Evolutionary conservation across 2,113 vertebrate species (phyloP).

Genomic region (Notothenia rossii): DNA sequence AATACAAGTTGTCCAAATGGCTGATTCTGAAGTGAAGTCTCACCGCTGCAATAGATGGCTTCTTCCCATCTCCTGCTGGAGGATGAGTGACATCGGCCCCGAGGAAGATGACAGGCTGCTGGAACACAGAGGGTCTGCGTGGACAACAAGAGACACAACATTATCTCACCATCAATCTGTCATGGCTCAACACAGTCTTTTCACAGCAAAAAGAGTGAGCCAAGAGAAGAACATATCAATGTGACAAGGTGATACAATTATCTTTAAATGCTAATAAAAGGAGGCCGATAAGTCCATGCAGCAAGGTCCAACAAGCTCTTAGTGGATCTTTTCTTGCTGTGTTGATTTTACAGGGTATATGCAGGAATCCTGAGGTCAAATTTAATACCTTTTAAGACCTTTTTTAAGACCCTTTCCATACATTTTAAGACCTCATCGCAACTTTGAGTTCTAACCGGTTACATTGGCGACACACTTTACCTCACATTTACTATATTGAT

Average conservation of each 20-base stretch:
- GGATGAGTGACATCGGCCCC: conserved; percentile 98
- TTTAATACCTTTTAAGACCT: too few species aligned
- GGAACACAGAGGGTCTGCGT: conserved; percentile 94
- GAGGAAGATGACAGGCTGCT: conserved; percentile 98
- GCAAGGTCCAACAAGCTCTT: not conserved
- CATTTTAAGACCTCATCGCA: too few species aligned
- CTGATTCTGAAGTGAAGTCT: conserved; percentile 66
- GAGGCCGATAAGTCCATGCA: not conserved
- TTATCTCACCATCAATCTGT: not conserved
- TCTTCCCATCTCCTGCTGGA: conserved; percentile 96
- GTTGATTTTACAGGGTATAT: too few species aligned
- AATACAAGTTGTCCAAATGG: not conserved
- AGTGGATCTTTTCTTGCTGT: too few species aligned
- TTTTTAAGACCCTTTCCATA: too few species aligned
- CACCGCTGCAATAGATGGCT: conserved; percentile 98
- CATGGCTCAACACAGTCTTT: not conserved
- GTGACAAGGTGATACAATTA: not conserved
- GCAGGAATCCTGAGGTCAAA: too few species aligned
- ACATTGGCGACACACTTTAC: too few species aligned
- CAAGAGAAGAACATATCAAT: not conserved
- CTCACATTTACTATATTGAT: too few species aligned
- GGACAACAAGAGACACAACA: not conserved
- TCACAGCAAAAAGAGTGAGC: not conserved
- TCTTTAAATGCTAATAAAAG: not conserved
- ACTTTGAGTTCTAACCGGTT: too few species aligned